Evolutionary conservation across 1,140 invertebrate species (phyloP), one percentile per base, ranked within the genome.

Genomic region (Cotesia glomerata): DNA sequence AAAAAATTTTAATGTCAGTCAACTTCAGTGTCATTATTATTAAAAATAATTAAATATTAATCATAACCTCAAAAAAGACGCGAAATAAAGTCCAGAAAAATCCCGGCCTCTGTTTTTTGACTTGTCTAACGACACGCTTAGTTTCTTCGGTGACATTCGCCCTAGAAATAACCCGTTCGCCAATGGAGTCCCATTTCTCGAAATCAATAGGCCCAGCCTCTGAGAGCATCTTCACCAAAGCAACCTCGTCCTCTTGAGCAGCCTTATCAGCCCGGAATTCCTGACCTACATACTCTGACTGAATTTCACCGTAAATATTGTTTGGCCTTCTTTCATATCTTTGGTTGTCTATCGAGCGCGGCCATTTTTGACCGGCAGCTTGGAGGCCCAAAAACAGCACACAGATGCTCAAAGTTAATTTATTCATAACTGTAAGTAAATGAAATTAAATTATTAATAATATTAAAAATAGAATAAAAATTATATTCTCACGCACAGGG

Each of bases 61-160:
- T 45, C 1, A 45, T 5, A 3, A 88, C 88, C 72, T 88, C 86
- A 65, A 84, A 88, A 14, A 82, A 79, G 0, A 88, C 78, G 67
- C 80, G 82, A 16, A 84, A 87, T 2, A 89, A 71, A 2, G 88
- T 88, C 84, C 85, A 87, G 62, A 89, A 88, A 59, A 89, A 87
- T 72, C 88, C 88, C 2, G 87, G 87, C 54, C 80, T 85, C 52
- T 83, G 73, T 61, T 77, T 84, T 59, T 82, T 78, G 45, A 81
- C 75, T 74, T 84, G 81, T 16, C 83, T 81, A 3, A 78, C 77
- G 0, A 81, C 75, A 62, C 82, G 81, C 62, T 81, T 82, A 5
- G 74, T 75, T 11, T 81, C 73, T 59, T 75, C 76, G 9, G 54
- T 71, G 2, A 75, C 62, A 59, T 75, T 69, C 0, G 76, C 68